Evolutionary conservation across 2,888 invertebrate species (phyloP).

Genomic region (Resseliella maxima): DNA sequence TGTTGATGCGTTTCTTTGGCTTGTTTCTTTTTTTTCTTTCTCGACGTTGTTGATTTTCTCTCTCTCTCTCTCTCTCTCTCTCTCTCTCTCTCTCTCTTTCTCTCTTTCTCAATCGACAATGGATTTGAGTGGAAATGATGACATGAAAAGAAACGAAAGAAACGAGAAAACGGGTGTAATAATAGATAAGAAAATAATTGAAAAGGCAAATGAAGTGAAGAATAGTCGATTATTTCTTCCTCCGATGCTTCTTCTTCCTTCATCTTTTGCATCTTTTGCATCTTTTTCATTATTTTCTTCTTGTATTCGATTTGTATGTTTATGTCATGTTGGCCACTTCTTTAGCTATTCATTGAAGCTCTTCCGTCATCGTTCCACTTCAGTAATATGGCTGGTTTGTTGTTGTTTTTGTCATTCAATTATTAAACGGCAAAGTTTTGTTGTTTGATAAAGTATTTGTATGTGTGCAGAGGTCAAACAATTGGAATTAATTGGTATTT

Average conservation of each 20-base stretch:
- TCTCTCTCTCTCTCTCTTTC: neutral
- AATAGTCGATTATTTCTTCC: neutral
- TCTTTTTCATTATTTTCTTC: neutral
- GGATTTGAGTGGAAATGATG: slow-evolving; percentile 16
- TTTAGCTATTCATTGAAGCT: slow-evolving; percentile 24
- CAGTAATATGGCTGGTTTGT: neutral
- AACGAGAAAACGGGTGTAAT: slow-evolving; percentile 39
- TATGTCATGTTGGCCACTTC: slow-evolving; percentile 23
- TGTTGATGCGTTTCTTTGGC: slow-evolving; percentile 23
- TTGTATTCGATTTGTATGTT: neutral
- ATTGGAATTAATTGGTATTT: slow-evolving; percentile 33
- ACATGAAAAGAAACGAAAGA: neutral
- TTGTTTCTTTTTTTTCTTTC: neutral
- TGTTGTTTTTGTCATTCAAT: slow-evolving; percentile 26
- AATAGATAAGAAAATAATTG: slow-evolving; percentile 55
- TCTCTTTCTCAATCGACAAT: neutral
- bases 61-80: neutral
- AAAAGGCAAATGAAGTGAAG: slow-evolving; percentile 55
- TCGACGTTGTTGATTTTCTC: no score
- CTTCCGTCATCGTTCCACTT: no score
- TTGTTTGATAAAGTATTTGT: neutral
- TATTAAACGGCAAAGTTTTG: neutral
- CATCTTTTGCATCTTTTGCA: no score
- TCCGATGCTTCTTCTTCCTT: neutral
- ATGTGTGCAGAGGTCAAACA: neutral